Evolutionary conservation across 2,113 vertebrate genomes (phyloP), one percentile per base, ranked within the genome.

Genomic region (Cyanistes caeruleus): DNA sequence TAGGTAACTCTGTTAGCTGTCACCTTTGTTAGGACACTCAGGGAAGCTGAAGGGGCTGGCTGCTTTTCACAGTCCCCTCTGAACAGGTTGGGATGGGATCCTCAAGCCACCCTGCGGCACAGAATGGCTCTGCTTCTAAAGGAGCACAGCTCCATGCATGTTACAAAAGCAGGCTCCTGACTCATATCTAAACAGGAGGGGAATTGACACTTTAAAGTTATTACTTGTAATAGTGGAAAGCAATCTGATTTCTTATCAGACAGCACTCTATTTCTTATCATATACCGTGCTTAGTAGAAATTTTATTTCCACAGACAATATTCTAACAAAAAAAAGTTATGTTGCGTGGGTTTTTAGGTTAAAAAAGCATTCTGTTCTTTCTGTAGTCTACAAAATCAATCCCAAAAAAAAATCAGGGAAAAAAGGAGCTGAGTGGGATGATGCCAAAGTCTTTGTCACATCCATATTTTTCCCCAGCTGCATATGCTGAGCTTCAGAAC

Each of bases 151-250:
- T 76, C 51, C 23, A 7, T 10, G 44, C 58, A 20, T 4, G 3
- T 89, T 62, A 81, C n/a, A 80, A 74, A 76, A 74, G 37, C 74
- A 75, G 55, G n/a, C 55, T 64, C 65, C 74, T 75, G 53, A 52
- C 49, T 79, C 48, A 33, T n/a, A 33, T 74, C 77, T 77, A 51
- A 76, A n/a, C 44, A 75, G 63, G 86, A 89, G 13, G 67, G 67
- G 44, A 56, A 76, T 1, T 87, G 20, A 67, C 11, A 35, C 8
- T 46, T 77, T 62, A 25, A 82, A 89, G 56, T 64, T 84, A 90
- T 83, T 92, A 55, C n/a, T 90, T 90, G 51, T 53, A 84, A 56
- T n/a, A 85, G 76, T 41, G 35, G 72, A 96, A 93, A 58, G 79
- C 44, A 74, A 93, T 85, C 52, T 86, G 68, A 92, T 95, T 95